phyloP scores from a whole-genome alignment of 1,140 invertebrate species.

The Drosophila rhopaloa region DNA sequence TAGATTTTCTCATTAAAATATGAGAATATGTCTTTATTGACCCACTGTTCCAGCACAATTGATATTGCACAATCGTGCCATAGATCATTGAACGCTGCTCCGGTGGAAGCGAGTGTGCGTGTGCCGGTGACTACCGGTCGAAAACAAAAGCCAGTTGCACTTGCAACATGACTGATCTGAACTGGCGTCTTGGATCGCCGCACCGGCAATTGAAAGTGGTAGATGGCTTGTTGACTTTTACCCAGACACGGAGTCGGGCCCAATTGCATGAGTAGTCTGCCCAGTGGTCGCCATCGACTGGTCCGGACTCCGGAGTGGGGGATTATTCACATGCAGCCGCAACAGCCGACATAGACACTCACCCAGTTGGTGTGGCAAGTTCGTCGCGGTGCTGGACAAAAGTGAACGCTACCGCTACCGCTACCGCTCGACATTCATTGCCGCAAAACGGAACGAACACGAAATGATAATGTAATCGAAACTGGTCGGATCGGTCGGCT shows the following conservation, averaged over 20 bases:
- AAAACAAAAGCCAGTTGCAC: constrained; percentile 69
- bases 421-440: constrained; percentile 66
- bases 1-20: too few species aligned
- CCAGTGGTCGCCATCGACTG: constrained; percentile 31
- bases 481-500: constrained; percentile 67
- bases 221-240: constrained; percentile 65
- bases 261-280: constrained; percentile 29
- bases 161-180: constrained; percentile 69
- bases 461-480: constrained; percentile 81
- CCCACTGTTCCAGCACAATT: constrained; percentile 29
- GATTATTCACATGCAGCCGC: constrained; percentile 1
- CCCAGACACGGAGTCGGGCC: constrained; percentile 26
- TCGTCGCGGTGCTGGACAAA: constrained; percentile 62
- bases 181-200: constrained; percentile 2
- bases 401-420: constrained; percentile 69
- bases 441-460: constrained; percentile 75
- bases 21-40: not conserved
- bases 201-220: constrained; percentile 65
- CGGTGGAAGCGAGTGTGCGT: not conserved
- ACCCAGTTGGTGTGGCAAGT: constrained; percentile 72
- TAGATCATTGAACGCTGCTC: constrained; percentile 30
- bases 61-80: constrained; percentile 52
- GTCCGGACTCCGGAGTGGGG: not conserved
- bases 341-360: constrained; percentile 74
- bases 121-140: constrained; percentile 16